phyloP scores from a whole-genome alignment of 2,888 invertebrate species.

The Podotricha telesiphe region DNA sequence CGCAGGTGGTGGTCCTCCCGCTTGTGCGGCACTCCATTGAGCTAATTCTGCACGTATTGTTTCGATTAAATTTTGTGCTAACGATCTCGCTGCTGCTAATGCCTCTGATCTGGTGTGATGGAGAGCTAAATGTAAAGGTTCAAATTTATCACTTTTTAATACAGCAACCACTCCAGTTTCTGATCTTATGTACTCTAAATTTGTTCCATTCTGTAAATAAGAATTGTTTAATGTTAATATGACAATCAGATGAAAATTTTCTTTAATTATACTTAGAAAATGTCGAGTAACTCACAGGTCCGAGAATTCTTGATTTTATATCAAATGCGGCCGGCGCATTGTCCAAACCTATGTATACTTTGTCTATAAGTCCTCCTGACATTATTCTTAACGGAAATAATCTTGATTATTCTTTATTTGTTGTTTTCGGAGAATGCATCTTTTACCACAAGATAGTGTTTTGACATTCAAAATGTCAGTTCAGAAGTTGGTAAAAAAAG shows the following conservation, averaged over 20 bases:
- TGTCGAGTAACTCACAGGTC: constrained; percentile 72
- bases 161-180: constrained; percentile 91
- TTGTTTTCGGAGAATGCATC: constrained; percentile 62
- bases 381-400: constrained; percentile 56
- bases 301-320: constrained; percentile 89
- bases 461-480: constrained; percentile 42
- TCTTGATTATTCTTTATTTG: constrained; percentile 50
- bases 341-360: constrained; percentile 90
- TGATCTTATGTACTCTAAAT: constrained; percentile 89
- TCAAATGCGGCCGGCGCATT: constrained; percentile 90
- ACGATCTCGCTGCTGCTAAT: constrained; percentile 86
- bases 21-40: constrained; percentile 76
- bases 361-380: constrained; percentile 84
- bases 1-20: constrained; percentile 73
- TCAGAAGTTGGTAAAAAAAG: constrained; percentile 20
- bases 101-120: constrained; percentile 89
- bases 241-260: constrained; percentile 6
- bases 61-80: constrained; percentile 89
- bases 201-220: constrained; percentile 84
- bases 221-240: constrained; percentile 25
- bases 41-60: constrained; percentile 87
- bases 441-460: constrained; percentile 48
- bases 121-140: constrained; percentile 89
- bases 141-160: constrained; percentile 86
- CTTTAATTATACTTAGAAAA: constrained; percentile 17